Evolutionary conservation across 2,797 vertebrate species (phyloP).

Genomic region (Setipinna tenuifilis): DNA sequence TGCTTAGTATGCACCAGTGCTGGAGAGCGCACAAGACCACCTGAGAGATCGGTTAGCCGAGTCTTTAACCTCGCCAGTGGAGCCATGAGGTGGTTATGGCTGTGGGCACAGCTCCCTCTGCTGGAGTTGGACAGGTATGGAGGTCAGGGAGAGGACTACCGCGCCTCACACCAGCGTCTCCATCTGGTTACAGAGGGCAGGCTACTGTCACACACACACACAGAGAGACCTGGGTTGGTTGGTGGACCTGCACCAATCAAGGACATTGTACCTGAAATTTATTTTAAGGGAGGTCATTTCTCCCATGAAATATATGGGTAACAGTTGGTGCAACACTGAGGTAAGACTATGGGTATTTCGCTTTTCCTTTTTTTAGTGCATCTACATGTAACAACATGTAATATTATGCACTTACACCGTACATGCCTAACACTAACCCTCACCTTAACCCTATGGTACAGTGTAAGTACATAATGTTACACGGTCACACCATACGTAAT

Average conservation of each 20-base stretch:
- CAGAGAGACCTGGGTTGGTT: too few species aligned
- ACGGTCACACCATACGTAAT: too few species aligned
- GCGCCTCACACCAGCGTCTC: not conserved
- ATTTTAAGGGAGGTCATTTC: too few species aligned
- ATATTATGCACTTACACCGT: too few species aligned
- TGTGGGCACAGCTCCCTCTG: constrained; percentile 7
- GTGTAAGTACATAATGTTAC: too few species aligned
- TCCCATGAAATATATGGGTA: too few species aligned
- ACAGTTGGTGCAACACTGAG: too few species aligned
- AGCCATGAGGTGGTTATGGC: not conserved
- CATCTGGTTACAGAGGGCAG: not conserved
- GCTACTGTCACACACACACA: not conserved
- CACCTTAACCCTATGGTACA: too few species aligned
- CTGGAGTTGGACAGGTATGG: not conserved
- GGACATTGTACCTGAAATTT: not conserved
- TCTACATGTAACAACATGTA: too few species aligned
- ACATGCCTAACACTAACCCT: too few species aligned
- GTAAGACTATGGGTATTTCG: too few species aligned
- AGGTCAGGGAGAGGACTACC: not conserved
- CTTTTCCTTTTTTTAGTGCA: too few species aligned
- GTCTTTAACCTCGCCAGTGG: not conserved
- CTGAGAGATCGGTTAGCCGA: not conserved
- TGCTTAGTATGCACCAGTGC: not conserved
- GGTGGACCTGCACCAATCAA: not conserved
- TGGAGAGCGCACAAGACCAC: not conserved